phyloP scores from a whole-genome alignment of 2,797 vertebrate species.

The Clarias fuscus region DNA sequence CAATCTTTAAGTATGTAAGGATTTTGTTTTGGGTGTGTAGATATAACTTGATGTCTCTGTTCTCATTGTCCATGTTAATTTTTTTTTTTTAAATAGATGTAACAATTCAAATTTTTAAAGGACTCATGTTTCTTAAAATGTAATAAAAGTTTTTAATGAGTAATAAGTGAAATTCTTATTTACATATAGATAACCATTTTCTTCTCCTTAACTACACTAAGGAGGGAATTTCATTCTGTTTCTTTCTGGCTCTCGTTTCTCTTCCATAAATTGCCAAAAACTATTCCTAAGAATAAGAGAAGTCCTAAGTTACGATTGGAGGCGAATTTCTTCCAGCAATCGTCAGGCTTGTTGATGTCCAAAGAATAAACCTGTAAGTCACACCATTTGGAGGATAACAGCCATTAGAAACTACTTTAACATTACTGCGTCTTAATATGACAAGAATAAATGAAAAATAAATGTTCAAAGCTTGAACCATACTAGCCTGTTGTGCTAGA shows the following conservation, averaged over 20 bases:
- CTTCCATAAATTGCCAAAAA: slow-evolving; percentile 88
- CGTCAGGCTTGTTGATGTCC: slow-evolving; percentile 86
- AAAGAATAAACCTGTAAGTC: slow-evolving; percentile 84
- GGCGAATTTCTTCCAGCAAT: slow-evolving; percentile 94
- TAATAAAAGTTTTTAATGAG: slow-evolving; percentile 53
- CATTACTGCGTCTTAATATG: not conserved
- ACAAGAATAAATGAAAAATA: not conserved
- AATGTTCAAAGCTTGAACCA: not conserved
- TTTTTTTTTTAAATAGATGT: slow-evolving; percentile 53
- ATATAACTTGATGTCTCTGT: slow-evolving; percentile 41
- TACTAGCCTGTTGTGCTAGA: slow-evolving; percentile 83
- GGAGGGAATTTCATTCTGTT: not conserved
- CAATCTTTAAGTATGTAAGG: slow-evolving; percentile 53
- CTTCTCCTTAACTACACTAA: not conserved
- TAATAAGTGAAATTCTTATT: not conserved
- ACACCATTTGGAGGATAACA: slow-evolving; percentile 2
- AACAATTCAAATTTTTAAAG: slow-evolving; percentile 65
- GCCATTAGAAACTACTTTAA: not conserved
- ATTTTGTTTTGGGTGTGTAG: slow-evolving; percentile 53
- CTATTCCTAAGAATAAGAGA: slow-evolving; percentile 85
- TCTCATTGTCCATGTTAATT: slow-evolving; percentile 50
- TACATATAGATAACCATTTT: not conserved
- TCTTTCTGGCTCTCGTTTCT: slow-evolving; percentile 62
- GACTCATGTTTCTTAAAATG: slow-evolving; percentile 49
- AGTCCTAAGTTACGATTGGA: slow-evolving; percentile 90